Percentiles rank a stretch among this genome's conserved stretches.
These are phyloP conservation scores for Pachycephus smyrnensis DNA, from an alignment of 2,888 invertebrate species.

Conservation along the genomic window DNA sequence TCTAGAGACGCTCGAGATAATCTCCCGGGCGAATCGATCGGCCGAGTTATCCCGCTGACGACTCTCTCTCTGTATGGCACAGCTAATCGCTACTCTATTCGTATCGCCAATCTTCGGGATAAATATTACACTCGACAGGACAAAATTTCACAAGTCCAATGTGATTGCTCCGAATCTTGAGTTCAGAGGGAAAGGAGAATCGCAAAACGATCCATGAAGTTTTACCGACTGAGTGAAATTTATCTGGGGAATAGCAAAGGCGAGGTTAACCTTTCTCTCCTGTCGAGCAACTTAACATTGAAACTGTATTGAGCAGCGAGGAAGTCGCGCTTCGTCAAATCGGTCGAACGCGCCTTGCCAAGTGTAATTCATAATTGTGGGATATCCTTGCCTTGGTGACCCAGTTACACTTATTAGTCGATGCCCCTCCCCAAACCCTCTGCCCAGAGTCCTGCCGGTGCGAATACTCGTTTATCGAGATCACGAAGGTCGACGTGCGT, in stretches of 20 bases:
- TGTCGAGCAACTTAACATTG: not conserved
- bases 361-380: slow-evolving; percentile 2
- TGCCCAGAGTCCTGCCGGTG: slow-evolving; percentile 19
- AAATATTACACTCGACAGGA: too few species aligned
- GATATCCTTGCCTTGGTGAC: slow-evolving; percentile 44
- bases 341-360: not conserved
- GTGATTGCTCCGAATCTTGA: not conserved
- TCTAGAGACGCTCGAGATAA: not conserved
- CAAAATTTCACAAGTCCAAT: not conserved
- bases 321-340: not conserved
- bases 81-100: not conserved
- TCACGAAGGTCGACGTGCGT: slow-evolving; percentile 26
- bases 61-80: not conserved
- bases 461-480: slow-evolving; percentile 33
- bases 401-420: slow-evolving; percentile 36
- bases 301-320: not conserved
- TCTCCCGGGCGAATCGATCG: too few species aligned
- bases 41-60: not conserved
- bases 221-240: too few species aligned
- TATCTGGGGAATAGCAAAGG: too few species aligned
- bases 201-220: not conserved
- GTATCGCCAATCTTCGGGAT: too few species aligned
- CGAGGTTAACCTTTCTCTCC: not conserved
- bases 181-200: not conserved
- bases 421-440: slow-evolving; percentile 6